Evolutionary conservation across 2,888 invertebrate species (phyloP), one percentile per base, ranked within the genome.

Genomic region (Spodoptera picta): DNA sequence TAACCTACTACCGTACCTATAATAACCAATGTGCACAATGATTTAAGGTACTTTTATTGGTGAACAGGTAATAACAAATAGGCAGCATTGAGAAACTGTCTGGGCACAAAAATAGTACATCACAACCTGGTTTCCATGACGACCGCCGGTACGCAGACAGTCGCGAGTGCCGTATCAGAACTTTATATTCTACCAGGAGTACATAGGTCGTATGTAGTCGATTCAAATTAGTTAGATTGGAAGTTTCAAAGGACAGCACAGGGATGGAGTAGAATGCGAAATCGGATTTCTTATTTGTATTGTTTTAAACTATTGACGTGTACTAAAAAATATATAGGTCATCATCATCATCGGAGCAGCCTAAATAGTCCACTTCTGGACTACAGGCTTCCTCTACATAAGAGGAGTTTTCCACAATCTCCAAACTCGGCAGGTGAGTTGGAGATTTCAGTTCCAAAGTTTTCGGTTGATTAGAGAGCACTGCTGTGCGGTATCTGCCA

Each of bases 141-240:
- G 49, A 84, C 86, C 82, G 83, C 76, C 83, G 50, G 55, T 36
- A 59, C 75, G 66, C 82, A 81, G 75, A 75, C 79, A 75, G 36
- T 36, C 65, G 54, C 50, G 63, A 55, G 65, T 57, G 67, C 50
- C 48, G 48, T 56, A 75, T 55, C 50, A 61, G 64, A 61, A 45
- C 43, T 56, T 44, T 60, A 69, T 68, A 62, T 77, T 53, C 23
- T 60, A 84, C 82, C 69, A 81, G 81, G 83, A 60, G 45, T 66
- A 62, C 79, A 82, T 77, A 81, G 61, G 60, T 56, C 66, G 55
- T 65, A 64, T 58, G 73, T 72, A 77, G 79, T 53, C 44, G 46
- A 36, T 62, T 67, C 48, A 65, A 78, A 75, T 65, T 60, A 57
- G 47, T 58, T 61, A 49, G n/a, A 44, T 65, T 36, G 44, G 42